Conservation (phyloP, 92 coral and sea anemone species). For the Porites rus region DNA sequence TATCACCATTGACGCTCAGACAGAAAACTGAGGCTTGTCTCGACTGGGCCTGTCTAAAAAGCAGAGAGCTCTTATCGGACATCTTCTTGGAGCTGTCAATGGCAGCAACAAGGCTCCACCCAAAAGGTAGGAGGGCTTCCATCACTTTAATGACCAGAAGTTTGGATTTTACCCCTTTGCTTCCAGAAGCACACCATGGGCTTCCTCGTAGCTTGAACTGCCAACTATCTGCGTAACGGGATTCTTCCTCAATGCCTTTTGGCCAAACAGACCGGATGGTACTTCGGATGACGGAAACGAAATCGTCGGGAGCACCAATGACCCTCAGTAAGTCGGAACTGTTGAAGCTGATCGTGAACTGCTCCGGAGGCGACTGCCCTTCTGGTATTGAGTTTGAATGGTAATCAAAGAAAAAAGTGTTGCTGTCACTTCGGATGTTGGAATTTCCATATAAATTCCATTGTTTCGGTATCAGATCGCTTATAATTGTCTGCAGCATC, state of each 20-base stretch:
- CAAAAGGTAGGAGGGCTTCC: constrained; percentile 65
- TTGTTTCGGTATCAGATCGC: constrained; percentile 37
- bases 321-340: constrained; percentile 54
- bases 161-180: constrained; percentile 64
- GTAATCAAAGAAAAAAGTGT: constrained; percentile 61
- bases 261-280: constrained; percentile 47
- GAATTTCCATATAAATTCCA: constrained; percentile 59
- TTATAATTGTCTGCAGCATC: constrained; percentile 49
- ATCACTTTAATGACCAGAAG: constrained; percentile 62
- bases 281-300: constrained; percentile 3
- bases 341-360: constrained; percentile 55
- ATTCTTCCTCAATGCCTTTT: constrained; percentile 49
- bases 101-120: constrained; percentile 64
- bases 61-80: constrained; percentile 54
- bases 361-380: constrained; percentile 3
- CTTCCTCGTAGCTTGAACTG: constrained; percentile 71
- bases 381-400: constrained; percentile 31
- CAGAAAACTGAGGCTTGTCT: constrained; percentile 63
- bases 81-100: constrained; percentile 53
- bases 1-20: constrained; percentile 47
- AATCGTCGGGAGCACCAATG: constrained; percentile 45
- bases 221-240: constrained; percentile 58
- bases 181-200: constrained; percentile 73
- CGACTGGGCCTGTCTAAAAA: constrained; percentile 64
- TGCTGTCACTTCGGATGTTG: constrained; percentile 42